Percentiles rank a stretch among this genome's conserved stretches.
phyloP scores from a whole-genome alignment of 2,113 vertebrate species.

The Pipra filicauda region DNA sequence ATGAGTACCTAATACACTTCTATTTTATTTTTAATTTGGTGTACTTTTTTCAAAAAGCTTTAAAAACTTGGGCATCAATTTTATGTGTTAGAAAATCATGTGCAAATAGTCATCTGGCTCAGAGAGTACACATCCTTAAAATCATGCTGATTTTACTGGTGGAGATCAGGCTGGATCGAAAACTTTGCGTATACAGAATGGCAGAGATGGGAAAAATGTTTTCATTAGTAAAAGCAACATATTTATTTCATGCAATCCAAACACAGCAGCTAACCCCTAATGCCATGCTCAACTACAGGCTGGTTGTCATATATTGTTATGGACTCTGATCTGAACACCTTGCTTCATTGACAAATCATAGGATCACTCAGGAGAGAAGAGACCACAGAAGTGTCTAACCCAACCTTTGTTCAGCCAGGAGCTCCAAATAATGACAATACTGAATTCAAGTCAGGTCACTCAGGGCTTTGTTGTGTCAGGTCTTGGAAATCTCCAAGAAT shows the following conservation, averaged over 20 bases:
- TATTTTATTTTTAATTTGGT: neutral
- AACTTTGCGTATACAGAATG: neutral
- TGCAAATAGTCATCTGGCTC: neutral
- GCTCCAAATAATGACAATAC: neutral
- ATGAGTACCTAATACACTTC: neutral
- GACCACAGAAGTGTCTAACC: neutral
- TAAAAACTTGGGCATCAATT: neutral
- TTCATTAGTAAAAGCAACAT: neutral
- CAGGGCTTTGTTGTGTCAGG: neutral
- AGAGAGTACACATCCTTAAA: neutral
- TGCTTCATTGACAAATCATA: neutral
- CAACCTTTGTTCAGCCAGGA: neutral
- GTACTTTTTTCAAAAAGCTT: neutral
- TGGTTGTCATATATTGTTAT: neutral
- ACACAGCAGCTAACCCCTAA: neutral
- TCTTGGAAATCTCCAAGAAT: neutral
- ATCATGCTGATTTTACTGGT: neutral
- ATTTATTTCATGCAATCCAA: neutral
- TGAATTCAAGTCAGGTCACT: neutral
- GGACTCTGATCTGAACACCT: neutral
- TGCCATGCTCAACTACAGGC: neutral
- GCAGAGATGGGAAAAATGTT: neutral
- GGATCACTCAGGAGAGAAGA: neutral
- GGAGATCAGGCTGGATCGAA: neutral
- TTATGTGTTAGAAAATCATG: neutral